phyloP scores from a whole-genome alignment of 2,888 invertebrate species.

The Kuschelorhynchus macadamiae region DNA sequence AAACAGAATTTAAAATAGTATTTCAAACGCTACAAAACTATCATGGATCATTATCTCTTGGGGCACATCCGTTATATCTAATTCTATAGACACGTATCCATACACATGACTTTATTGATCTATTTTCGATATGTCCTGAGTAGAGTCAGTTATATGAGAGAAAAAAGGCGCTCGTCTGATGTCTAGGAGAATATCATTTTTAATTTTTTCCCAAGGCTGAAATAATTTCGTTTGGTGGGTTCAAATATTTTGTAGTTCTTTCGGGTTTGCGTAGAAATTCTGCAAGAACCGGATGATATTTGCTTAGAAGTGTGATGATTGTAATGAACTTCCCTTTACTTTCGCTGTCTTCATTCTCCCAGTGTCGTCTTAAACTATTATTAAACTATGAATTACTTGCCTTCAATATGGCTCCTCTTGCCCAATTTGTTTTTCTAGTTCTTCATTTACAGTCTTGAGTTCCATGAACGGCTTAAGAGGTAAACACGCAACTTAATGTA shows the following conservation, averaged over 20 bases:
- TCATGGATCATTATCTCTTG: no score
- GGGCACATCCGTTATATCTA: no score
- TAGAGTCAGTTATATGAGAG: not conserved
- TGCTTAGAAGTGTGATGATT: conserved; percentile 5
- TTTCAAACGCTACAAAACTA: no score
- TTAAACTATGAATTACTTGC: conserved; percentile 10
- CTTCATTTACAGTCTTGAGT: conserved; percentile 11
- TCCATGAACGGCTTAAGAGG: no score
- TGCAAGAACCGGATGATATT: conserved; percentile 8
- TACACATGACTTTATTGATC: conserved; percentile 5
- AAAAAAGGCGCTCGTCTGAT: not conserved
- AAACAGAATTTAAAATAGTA: no score
- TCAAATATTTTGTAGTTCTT: conserved; percentile 10
- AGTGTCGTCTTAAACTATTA: conserved; percentile 2
- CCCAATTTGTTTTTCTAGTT: conserved; percentile 4
- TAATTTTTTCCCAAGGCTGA: not conserved
- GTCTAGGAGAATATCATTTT: not conserved
- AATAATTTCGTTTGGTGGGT: conserved; percentile 5
- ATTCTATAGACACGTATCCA: not conserved
- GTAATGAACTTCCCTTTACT: conserved; percentile 8
- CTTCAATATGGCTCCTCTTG: conserved; percentile 13
- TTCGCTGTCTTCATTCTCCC: not conserved
- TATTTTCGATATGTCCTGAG: conserved; percentile 7
- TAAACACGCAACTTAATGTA: no score
- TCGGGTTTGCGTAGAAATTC: conserved; percentile 8